Base-by-base conservation (phyloP, 2,797 vertebrate genomes). In the Ciconia nigra region DNA sequence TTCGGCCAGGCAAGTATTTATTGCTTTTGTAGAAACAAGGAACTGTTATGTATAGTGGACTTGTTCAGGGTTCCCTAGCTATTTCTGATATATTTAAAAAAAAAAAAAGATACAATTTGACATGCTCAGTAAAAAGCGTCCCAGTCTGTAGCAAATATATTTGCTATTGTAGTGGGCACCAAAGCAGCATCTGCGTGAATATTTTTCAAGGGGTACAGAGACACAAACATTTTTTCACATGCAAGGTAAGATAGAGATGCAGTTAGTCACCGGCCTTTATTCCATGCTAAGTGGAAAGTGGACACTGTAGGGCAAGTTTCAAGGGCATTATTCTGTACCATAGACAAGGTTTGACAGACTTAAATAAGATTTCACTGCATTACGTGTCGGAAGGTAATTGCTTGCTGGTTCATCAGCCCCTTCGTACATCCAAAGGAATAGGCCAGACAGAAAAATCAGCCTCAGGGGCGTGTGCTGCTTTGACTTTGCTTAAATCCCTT, bases 1-100 rank as follows among this genome's bases (percentile, higher is more conserved):
- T 99, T 99, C 88, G 99, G 99, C 96, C 99, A 99, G 99, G 99
- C 99, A 98, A 97, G 33, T 90, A 26, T 67, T 82, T 46, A 35
- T 29, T 65, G 42, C 8, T 52, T 90, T 51, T 70, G 18, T 37
- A 63, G 39, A 57, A 83, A 26, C 10, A 39, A 16, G 37, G 18
- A 14, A 5, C 62, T 78, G 17, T 54, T 65, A 31, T 0, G 0
- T 73, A 10, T 10, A n/a, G 42, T 54, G 24, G 2, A n/a, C 35
- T 59, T 62, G n/a, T 31, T 78, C 65, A 69, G 35, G 33, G 25
- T 46, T 85, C 51, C 22, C 42, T 58, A 5, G 17, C 29, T 77
- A 7, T 58, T 87, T 55, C 67, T 83, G 33, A 22, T 44, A 8
- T 0, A 51, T 28, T 47, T 9, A 2, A 20, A 28, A 66, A 33